These are phyloP conservation scores for Thymelicus sylvestris DNA, from an alignment of 2,888 invertebrate species.

Conservation along the genomic window DNA sequence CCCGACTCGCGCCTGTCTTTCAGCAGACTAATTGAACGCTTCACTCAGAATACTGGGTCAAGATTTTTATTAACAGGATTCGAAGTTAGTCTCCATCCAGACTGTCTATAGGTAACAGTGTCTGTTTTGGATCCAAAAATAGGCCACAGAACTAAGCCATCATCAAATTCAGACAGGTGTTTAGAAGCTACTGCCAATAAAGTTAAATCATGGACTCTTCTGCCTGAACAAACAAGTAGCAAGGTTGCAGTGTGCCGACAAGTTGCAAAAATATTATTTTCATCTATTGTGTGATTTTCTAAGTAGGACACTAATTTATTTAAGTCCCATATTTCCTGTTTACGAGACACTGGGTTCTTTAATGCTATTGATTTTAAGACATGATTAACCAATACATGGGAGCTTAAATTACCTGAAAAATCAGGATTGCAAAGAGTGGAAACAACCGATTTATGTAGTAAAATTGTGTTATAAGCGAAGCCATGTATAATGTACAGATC, in stretches of 20 bases:
- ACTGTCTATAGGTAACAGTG: slow-evolving; percentile 31
- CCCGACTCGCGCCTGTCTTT: slow-evolving; percentile 22
- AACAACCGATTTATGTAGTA: slow-evolving; percentile 38
- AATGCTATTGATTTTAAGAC: slow-evolving; percentile 38
- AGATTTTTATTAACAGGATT: slow-evolving; percentile 21
- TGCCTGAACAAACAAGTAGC: slow-evolving; percentile 34
- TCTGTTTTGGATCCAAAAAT: slow-evolving; percentile 40
- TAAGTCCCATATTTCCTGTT: slow-evolving; percentile 35
- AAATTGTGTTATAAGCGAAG: slow-evolving; percentile 38
- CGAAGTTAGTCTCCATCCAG: slow-evolving; percentile 38
- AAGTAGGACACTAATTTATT: neutral
- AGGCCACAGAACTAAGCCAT: slow-evolving; percentile 33
- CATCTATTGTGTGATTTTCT: neutral
- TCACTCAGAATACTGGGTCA: slow-evolving; percentile 39
- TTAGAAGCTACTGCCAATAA: slow-evolving; percentile 17
- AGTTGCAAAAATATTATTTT: slow-evolving; percentile 13
- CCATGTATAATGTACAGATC: slow-evolving; percentile 34
- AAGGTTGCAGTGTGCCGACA: slow-evolving; percentile 17
- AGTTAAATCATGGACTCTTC: slow-evolving; percentile 34
- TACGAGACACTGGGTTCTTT: slow-evolving; percentile 20
- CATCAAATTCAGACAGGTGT: slow-evolving; percentile 3
- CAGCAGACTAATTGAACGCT: slow-evolving; percentile 21
- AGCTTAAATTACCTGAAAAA: slow-evolving; percentile 24
- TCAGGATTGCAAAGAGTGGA: slow-evolving; percentile 39
- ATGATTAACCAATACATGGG: slow-evolving; percentile 35